phyloP scores from a whole-genome alignment of 2,113 vertebrate genomes.

The Gadus chalcogrammus region DNA sequence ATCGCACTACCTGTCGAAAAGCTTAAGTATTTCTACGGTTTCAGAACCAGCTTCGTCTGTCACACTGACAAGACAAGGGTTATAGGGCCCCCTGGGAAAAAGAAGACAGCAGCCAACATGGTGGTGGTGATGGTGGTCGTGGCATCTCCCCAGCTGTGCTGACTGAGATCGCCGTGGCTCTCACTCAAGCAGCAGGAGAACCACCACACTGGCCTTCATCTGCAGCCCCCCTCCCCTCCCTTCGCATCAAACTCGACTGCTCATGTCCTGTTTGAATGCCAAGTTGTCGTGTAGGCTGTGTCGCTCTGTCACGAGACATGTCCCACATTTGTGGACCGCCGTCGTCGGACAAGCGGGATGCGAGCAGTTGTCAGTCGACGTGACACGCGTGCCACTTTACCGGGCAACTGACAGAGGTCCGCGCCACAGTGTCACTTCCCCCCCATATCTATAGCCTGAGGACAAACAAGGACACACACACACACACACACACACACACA shows the following conservation, averaged over 20 bases:
- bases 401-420: constrained; percentile 72
- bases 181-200: too few relatives aligned
- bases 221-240: neutral
- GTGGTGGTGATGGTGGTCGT: too few relatives aligned
- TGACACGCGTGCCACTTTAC: constrained; percentile 76
- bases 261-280: constrained; percentile 61
- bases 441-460: constrained; percentile 60
- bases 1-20: too few relatives aligned
- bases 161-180: too few relatives aligned
- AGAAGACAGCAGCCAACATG: too few relatives aligned
- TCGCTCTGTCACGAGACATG: constrained; percentile 72
- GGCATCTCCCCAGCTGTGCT: too few relatives aligned
- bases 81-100: too few relatives aligned
- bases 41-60: too few relatives aligned
- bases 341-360: constrained; percentile 62
- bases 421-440: constrained; percentile 61
- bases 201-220: too few relatives aligned
- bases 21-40: too few relatives aligned
- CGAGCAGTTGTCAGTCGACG: constrained; percentile 71
- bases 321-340: constrained; percentile 71
- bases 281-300: constrained; percentile 65
- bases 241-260: constrained; percentile 67
- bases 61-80: too few relatives aligned
- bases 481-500: constrained; percentile 3
- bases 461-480: constrained; percentile 48